These are phyloP conservation scores for Littorina saxatilis DNA, from an alignment of 1,140 invertebrate genomes.

Conservation along the genomic window DNA sequence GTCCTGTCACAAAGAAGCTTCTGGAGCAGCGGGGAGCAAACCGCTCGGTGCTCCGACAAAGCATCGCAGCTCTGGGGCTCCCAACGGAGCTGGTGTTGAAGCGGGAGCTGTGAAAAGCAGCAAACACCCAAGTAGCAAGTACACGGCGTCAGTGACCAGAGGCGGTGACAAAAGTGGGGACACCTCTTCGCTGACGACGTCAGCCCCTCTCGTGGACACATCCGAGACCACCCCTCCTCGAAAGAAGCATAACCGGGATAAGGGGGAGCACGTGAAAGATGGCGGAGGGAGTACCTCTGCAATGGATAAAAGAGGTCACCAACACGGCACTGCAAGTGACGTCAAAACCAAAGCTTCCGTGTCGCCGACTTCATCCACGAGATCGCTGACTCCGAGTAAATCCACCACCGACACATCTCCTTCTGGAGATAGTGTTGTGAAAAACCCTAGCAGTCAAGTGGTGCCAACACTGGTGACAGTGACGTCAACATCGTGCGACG, in stretches of 20 bases:
- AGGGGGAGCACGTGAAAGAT: neutral
- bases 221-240: neutral
- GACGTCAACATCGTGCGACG: slow-evolving; percentile 36
- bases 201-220: no score
- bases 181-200: no score
- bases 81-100: no score
- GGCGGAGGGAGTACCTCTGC: neutral
- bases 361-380: neutral
- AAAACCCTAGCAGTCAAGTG: neutral
- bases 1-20: no score
- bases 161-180: no score
- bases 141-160: no score
- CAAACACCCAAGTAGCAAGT: no score
- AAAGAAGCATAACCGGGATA: neutral
- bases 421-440: slow-evolving; percentile 14
- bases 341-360: neutral
- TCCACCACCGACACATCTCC: neutral
- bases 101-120: no score
- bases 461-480: slow-evolving; percentile 38
- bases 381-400: neutral
- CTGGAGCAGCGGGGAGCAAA: no score
- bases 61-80: no score
- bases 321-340: neutral
- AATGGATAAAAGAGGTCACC: neutral
- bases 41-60: no score